phyloP scores from a whole-genome alignment of 92 coral and sea anemone species.

The Epizoanthus scotinus region DNA sequence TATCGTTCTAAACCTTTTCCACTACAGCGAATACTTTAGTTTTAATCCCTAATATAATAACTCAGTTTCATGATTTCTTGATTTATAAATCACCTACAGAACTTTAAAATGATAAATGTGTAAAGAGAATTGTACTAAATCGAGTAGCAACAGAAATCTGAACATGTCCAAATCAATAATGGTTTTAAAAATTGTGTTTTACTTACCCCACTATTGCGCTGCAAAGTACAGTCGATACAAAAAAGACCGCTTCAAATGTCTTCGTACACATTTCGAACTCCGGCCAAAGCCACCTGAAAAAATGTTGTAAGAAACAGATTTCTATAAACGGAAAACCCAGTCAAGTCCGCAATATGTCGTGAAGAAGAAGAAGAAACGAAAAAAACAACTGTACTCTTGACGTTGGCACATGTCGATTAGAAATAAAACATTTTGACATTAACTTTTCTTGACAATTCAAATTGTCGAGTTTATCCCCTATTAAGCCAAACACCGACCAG shows the following conservation, averaged over 20 bases:
- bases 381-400: neutral
- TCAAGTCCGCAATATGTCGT: neutral
- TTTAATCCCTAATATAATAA: too few relatives aligned
- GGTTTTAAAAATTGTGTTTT: neutral
- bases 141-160: too few relatives aligned
- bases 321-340: neutral
- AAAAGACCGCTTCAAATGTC: neutral
- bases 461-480: neutral
- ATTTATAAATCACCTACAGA: too few relatives aligned
- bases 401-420: conserved; percentile 13
- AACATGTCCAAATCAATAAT: too few relatives aligned
- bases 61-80: too few relatives aligned
- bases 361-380: neutral
- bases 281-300: neutral
- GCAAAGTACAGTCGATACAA: neutral
- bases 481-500: conserved; percentile 28
- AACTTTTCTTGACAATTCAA: conserved; percentile 12
- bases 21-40: too few relatives aligned
- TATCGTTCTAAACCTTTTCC: too few relatives aligned
- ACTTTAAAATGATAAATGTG: too few relatives aligned
- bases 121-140: too few relatives aligned
- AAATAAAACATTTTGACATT: conserved; percentile 36
- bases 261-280: conserved; percentile 9
- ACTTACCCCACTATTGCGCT: conserved; percentile 17
- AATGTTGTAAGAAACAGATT: neutral